Conservation (phyloP, 1,140 invertebrate species). For the Centruroides vittatus region DNA sequence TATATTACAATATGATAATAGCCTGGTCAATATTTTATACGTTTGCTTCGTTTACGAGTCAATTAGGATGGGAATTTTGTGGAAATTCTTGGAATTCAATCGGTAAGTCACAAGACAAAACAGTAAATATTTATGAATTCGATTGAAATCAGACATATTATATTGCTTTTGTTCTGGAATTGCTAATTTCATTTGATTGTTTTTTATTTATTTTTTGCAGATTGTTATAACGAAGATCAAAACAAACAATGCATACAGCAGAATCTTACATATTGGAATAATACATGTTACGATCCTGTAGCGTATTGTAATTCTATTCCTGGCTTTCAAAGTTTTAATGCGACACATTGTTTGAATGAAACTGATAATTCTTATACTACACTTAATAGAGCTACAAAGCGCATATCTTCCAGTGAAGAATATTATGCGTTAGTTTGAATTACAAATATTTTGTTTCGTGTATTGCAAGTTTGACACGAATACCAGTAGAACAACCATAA, state of each 20-base stretch:
- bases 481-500: no score
- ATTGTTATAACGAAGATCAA: neutral
- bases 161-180: no score
- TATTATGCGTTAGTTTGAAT: neutral
- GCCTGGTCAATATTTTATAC: constrained; percentile 58
- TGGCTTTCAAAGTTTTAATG: neutral
- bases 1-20: constrained; percentile 68
- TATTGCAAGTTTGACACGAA: no score
- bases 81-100: constrained; percentile 27
- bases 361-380: neutral
- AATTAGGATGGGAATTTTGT: constrained; percentile 50
- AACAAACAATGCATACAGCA: neutral
- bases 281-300: neutral
- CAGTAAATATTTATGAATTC: no score
- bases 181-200: no score
- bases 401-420: neutral
- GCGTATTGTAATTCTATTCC: neutral
- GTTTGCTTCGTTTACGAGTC: constrained; percentile 42
- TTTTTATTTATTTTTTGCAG: neutral
- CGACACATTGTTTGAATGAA: neutral
- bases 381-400: neutral
- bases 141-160: no score
- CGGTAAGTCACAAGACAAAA: neutral
- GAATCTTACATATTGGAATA: constrained; percentile 1
- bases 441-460: neutral